These are phyloP conservation scores for Agrochola macilenta DNA, from an alignment of 2,888 invertebrate genomes.

Conservation along the genomic window DNA sequence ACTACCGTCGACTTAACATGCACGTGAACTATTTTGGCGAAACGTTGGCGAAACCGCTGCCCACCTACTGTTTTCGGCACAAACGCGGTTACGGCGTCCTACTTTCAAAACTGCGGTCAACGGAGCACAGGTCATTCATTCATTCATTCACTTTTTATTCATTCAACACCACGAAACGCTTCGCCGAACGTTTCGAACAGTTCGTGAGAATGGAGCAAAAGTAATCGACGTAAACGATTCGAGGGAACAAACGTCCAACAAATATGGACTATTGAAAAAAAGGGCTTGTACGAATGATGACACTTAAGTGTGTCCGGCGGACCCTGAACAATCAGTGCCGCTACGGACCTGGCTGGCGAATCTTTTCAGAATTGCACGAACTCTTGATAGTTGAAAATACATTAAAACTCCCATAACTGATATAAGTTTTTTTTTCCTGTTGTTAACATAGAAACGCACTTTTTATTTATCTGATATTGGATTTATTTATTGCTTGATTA, in stretches of 20 bases:
- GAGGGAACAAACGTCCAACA: constrained; percentile 13
- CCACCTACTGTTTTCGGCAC: constrained; percentile 57
- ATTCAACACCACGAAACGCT: constrained; percentile 60
- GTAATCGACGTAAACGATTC: constrained; percentile 30
- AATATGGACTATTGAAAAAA: constrained; percentile 23
- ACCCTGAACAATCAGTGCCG: constrained; percentile 44
- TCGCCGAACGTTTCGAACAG: constrained; percentile 34
- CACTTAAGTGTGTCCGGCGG: constrained; percentile 11
- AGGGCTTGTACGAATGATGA: constrained; percentile 15
- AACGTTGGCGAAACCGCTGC: constrained; percentile 49
- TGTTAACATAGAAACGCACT: constrained; percentile 8
- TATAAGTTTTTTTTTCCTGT: not conserved
- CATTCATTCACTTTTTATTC: constrained; percentile 70
- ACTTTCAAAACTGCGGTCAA: constrained; percentile 81
- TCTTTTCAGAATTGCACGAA: constrained; percentile 15
- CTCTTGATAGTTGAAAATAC: not conserved
- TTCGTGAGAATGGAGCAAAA: constrained; percentile 37
- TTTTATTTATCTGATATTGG: constrained; percentile 12
- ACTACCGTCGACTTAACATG: constrained; percentile 47
- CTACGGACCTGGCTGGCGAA: constrained; percentile 15
- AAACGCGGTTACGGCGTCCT: constrained; percentile 75
- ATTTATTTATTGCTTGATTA: constrained; percentile 28
- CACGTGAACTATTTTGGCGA: constrained; percentile 57
- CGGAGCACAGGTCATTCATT: constrained; percentile 77
- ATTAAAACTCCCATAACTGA: not conserved